phyloP scores from a whole-genome alignment of 2,113 vertebrate species.

The Carassius auratus region DNA sequence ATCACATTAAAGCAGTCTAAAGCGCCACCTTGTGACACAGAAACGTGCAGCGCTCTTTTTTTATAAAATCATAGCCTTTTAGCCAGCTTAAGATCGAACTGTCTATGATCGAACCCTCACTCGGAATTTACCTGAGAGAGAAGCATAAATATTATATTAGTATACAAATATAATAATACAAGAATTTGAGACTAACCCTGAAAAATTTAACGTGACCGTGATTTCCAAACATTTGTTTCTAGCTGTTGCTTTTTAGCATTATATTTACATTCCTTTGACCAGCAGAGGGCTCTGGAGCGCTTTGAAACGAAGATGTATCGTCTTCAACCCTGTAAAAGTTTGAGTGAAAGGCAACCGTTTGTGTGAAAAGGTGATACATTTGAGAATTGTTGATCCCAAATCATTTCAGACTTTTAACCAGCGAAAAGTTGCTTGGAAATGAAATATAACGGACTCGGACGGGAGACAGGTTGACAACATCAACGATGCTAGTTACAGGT shows the following conservation, averaged over 20 bases:
- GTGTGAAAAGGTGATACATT: too few relatives aligned
- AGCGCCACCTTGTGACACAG: too few relatives aligned
- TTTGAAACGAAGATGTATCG: not conserved
- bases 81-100: too few relatives aligned
- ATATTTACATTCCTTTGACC: not conserved
- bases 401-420: not conserved
- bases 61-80: too few relatives aligned
- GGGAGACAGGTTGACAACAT: conserved; percentile 51
- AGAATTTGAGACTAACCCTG: not conserved
- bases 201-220: not conserved
- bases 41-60: too few relatives aligned
- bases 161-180: not conserved
- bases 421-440: not conserved
- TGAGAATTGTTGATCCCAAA: not conserved
- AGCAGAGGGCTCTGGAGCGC: not conserved
- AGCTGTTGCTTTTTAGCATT: not conserved
- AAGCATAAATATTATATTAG: not conserved
- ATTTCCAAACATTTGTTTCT: not conserved
- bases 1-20: too few relatives aligned
- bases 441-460: conserved; percentile 65
- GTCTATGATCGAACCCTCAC: too few relatives aligned
- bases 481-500: not conserved
- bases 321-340: too few relatives aligned
- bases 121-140: too few relatives aligned
- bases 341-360: too few relatives aligned